Conservation (phyloP, 2,113 vertebrate genomes). For the Hippocampus mohnikei region DNA sequence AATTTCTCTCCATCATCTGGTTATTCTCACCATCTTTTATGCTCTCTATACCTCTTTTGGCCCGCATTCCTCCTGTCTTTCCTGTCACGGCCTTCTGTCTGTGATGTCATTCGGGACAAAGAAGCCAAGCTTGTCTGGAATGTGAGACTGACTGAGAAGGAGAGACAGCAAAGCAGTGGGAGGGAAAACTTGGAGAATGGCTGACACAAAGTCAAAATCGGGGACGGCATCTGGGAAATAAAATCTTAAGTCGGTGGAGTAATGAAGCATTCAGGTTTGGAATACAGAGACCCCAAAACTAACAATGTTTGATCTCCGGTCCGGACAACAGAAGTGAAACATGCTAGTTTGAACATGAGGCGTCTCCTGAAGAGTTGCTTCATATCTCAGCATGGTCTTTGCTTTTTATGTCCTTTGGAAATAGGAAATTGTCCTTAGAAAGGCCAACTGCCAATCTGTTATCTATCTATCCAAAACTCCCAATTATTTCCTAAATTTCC, state of each 20-base stretch:
- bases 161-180: conserved; percentile 11
- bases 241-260: conserved; percentile 28
- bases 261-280: background rate
- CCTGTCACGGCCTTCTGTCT: conserved; percentile 65
- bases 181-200: background rate
- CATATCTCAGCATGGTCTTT: background rate
- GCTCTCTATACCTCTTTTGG: conserved; percentile 38
- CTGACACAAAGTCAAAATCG: conserved; percentile 16
- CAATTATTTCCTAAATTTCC: background rate
- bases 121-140: conserved; percentile 62
- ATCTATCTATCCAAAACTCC: background rate
- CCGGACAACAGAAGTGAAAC: background rate
- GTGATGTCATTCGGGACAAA: conserved; percentile 71
- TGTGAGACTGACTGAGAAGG: conserved; percentile 49
- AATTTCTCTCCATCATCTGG: conserved; percentile 42
- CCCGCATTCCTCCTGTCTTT: conserved; percentile 62
- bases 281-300: background rate
- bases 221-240: conserved; percentile 21
- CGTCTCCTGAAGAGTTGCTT: background rate
- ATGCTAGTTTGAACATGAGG: background rate
- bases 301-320: too few species aligned
- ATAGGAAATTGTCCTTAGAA: background rate
- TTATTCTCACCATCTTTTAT: conserved; percentile 47
- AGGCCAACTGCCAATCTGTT: background rate
- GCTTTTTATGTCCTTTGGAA: background rate